A percentile compares a stretch with the other conserved stretches of the same genome.
Evolutionary conservation across 2,113 vertebrate species (phyloP).

Genomic region (Litocranius walleri): DNA sequence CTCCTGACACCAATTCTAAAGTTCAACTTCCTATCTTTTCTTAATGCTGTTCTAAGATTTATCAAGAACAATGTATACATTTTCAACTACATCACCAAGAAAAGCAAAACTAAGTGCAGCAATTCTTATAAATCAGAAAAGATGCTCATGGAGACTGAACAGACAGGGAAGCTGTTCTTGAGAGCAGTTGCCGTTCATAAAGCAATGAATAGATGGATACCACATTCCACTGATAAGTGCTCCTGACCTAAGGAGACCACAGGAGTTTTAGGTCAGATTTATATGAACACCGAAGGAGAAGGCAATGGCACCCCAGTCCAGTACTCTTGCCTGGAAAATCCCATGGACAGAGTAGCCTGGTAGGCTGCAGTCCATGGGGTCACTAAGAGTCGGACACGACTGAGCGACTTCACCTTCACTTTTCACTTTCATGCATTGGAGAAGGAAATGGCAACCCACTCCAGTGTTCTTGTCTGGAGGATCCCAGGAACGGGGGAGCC

Average conservation of each 20-base stretch:
- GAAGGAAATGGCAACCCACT: too few species aligned
- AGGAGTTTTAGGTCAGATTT: neutral
- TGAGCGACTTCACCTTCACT: too few species aligned
- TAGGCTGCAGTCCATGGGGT: too few species aligned
- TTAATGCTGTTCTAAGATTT: neutral
- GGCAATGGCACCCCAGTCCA: too few species aligned
- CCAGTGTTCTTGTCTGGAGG: too few species aligned
- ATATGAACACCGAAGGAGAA: neutral
- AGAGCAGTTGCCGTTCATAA: neutral
- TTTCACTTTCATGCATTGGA: too few species aligned
- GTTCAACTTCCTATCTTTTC: neutral
- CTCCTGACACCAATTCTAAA: neutral
- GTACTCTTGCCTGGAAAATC: too few species aligned
- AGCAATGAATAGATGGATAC: constrained; percentile 14
- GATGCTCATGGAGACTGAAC: neutral
- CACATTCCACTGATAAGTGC: neutral
- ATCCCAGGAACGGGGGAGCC: too few species aligned
- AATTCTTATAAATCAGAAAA: constrained; percentile 8
- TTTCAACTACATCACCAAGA: neutral
- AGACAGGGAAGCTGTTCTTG: neutral
- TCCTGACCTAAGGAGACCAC: neutral
- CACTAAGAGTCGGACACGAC: accelerated
- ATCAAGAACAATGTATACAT: neutral
- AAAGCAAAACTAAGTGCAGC: neutral
- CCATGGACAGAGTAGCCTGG: too few species aligned